These are phyloP conservation scores for Ceratina calcarata DNA, from an alignment of 1,140 invertebrate species.

Conservation along the genomic window DNA sequence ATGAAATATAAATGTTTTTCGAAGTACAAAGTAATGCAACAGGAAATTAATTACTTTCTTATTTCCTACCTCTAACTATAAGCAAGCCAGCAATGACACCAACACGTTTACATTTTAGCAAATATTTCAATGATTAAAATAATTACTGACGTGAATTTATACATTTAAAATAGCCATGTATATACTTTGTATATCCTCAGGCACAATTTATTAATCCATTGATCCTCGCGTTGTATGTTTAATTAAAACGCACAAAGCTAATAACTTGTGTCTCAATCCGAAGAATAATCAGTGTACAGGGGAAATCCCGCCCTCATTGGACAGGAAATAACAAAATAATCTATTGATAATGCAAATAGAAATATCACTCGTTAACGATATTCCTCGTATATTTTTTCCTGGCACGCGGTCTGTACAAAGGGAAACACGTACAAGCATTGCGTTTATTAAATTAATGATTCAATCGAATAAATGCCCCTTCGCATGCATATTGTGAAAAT, in stretches of 20 bases:
- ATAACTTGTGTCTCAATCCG: not conserved
- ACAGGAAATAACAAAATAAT: not conserved
- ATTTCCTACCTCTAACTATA: too few relatives aligned
- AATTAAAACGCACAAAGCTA: not conserved
- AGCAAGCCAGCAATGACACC: too few relatives aligned
- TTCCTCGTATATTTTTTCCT: not conserved
- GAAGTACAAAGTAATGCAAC: not conserved
- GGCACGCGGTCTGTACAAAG: not conserved
- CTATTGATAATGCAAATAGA: not conserved
- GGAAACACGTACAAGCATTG: not conserved
- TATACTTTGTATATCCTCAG: not conserved
- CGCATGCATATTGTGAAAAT: not conserved
- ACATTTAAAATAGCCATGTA: too few relatives aligned
- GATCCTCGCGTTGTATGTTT: not conserved
- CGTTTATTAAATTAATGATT: slow-evolving; percentile 12
- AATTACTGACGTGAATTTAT: too few relatives aligned
- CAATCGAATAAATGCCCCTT: not conserved
- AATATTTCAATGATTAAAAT: too few relatives aligned
- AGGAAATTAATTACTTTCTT: too few relatives aligned
- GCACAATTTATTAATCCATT: not conserved
- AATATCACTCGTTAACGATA: not conserved
- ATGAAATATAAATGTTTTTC: not conserved
- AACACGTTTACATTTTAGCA: too few relatives aligned
- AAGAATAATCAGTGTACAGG: not conserved
- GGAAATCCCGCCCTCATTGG: not conserved